A percentile compares a stretch with the other conserved stretches of the same genome.
phyloP scores from a whole-genome alignment of 2,888 invertebrate genomes.

The Athalia circularis region DNA sequence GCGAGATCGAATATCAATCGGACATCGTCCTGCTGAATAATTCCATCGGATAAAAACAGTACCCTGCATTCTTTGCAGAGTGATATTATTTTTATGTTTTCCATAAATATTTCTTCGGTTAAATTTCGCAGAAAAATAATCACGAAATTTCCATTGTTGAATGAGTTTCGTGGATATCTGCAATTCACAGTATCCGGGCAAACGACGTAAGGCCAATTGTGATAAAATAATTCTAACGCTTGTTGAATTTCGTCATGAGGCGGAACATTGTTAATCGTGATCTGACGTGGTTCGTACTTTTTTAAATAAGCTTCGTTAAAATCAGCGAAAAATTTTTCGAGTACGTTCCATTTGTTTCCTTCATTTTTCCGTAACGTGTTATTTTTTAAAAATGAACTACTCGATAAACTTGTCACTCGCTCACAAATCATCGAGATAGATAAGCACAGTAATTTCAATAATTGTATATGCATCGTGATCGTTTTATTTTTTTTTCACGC shows the following conservation, averaged over 20 bases:
- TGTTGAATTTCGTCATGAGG: neutral
- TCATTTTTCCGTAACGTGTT: neutral
- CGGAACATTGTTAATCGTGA: neutral
- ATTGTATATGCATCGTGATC: neutral
- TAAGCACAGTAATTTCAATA: neutral
- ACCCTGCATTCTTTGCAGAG: constrained; percentile 7
- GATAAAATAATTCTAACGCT: neutral
- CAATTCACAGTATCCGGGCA: neutral
- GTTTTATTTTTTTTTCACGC: no score
- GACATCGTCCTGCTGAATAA: neutral
- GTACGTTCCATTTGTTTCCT: neutral
- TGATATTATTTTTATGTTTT: neutral
- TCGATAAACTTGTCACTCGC: neutral
- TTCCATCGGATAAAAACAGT: constrained; percentile 12
- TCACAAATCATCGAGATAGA: neutral
- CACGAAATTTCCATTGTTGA: constrained; percentile 9
- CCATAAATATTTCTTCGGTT: neutral
- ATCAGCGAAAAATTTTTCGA: neutral
- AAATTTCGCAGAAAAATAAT: constrained; percentile 27
- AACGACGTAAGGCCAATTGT: constrained; percentile 1
- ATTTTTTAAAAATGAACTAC: neutral
- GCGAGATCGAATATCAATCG: neutral
- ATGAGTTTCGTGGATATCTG: neutral
- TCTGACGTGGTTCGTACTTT: neutral
- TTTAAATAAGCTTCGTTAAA: neutral